A percentile compares a stretch with the other conserved stretches of the same genome.
phyloP scores from a whole-genome alignment of 2,797 vertebrate species.

The Decapterus maruadsi region DNA sequence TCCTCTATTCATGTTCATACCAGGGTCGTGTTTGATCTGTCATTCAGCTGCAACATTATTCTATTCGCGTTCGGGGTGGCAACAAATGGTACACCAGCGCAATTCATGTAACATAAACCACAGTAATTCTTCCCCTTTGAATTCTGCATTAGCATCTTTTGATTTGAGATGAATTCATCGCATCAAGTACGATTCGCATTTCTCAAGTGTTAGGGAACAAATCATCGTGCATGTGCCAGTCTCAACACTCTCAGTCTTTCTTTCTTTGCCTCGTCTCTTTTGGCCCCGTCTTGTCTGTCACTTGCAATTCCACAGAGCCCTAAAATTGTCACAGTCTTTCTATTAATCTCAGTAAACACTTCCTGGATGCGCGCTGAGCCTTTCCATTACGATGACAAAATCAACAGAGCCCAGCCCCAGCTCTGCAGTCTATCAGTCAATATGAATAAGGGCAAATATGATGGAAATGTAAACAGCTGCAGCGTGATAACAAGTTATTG shows the following conservation, averaged over 20 bases:
- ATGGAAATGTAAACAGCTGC: conserved; percentile 52
- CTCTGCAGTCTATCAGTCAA: conserved; percentile 49
- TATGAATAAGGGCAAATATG: conserved; percentile 59
- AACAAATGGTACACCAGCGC: not conserved
- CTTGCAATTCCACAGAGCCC: conserved; percentile 28
- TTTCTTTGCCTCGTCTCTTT: not conserved
- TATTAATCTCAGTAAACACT: conserved; percentile 63
- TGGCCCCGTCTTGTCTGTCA: conserved; percentile 6
- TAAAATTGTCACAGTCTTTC: conserved; percentile 40
- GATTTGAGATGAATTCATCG: not conserved
- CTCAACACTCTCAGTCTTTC: not conserved
- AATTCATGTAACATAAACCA: not conserved
- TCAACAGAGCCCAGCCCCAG: conserved; percentile 26
- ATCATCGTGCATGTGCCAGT: not conserved
- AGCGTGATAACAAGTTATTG: conserved; percentile 28
- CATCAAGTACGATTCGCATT: not conserved
- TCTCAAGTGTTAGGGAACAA: not conserved
- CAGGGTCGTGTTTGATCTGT: not conserved
- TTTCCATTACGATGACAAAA: conserved; percentile 44
- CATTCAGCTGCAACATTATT: conserved; percentile 8
- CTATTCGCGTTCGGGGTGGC: not conserved
- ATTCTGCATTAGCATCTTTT: conserved; percentile 3
- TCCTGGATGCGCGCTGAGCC: conserved; percentile 41
- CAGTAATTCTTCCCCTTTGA: not conserved
- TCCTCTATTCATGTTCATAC: conserved; percentile 20